Conservation (phyloP, 2,888 invertebrate species). For the Craniophora ligustri region DNA sequence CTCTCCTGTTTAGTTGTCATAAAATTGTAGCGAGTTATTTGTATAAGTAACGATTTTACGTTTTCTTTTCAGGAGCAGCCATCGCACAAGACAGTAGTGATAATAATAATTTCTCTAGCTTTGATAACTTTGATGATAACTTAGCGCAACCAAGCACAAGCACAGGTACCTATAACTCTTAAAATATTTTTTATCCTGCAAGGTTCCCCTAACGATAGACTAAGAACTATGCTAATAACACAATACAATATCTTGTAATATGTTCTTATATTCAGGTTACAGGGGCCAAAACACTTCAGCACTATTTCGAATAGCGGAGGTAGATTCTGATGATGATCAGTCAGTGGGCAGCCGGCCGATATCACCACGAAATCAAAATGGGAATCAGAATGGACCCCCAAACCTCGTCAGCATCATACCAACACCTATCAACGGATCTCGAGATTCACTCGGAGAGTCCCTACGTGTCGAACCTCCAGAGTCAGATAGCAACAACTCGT, state of each 20-base stretch:
- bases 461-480: slow-evolving; percentile 70
- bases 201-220: too few species aligned
- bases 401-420: slow-evolving; percentile 89
- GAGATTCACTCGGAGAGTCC: slow-evolving; percentile 79
- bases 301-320: slow-evolving; percentile 86
- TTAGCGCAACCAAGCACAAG: slow-evolving; percentile 91
- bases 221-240: too few species aligned
- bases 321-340: slow-evolving; percentile 90
- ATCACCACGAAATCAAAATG: slow-evolving; percentile 73
- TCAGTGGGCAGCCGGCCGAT: slow-evolving; percentile 78
- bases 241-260: neutral
- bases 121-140: slow-evolving; percentile 78
- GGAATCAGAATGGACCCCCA: slow-evolving; percentile 65
- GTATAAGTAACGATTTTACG: neutral
- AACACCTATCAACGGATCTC: slow-evolving; percentile 89
- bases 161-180: slow-evolving; percentile 78
- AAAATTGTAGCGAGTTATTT: neutral
- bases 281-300: slow-evolving; percentile 80
- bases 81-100: slow-evolving; percentile 74
- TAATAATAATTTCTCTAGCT: slow-evolving; percentile 70
- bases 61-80: slow-evolving; percentile 60
- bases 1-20: too few species aligned
- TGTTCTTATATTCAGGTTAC: slow-evolving; percentile 68
- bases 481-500: slow-evolving; percentile 63
- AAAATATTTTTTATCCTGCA: too few species aligned